phyloP scores from a whole-genome alignment of 2,113 vertebrate genomes.

The Anhinga rufa region DNA sequence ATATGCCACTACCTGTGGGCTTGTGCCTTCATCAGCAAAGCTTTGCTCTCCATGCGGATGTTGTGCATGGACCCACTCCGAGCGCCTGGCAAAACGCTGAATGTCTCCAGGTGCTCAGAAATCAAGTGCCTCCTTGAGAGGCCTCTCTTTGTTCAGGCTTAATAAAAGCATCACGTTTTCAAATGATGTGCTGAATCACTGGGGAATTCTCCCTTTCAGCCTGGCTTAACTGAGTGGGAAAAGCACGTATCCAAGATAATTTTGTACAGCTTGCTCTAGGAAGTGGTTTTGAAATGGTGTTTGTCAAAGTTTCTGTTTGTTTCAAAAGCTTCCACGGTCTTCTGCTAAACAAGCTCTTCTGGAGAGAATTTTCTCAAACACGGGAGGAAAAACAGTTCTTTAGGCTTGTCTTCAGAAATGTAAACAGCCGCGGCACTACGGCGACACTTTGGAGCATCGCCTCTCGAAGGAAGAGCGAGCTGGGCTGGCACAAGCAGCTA shows the following conservation, averaged over 20 bases:
- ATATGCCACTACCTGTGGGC: neutral
- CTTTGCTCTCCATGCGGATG: neutral
- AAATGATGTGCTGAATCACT: neutral
- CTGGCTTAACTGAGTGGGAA: neutral
- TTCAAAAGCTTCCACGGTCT: neutral
- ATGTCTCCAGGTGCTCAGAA: neutral
- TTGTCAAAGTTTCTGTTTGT: neutral
- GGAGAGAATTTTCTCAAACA: neutral
- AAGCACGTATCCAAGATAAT: neutral
- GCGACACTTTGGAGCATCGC: neutral
- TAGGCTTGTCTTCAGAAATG: neutral
- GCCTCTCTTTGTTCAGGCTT: neutral
- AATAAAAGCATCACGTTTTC: neutral
- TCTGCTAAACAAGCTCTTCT: neutral
- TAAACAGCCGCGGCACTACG: neutral
- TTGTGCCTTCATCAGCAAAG: neutral
- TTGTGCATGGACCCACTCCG: neutral
- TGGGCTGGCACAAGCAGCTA: conserved; percentile 1
- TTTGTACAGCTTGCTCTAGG: neutral
- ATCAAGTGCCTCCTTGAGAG: neutral
- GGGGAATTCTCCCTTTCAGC: neutral
- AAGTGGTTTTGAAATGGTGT: neutral
- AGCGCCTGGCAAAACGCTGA: neutral
- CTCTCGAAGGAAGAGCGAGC: neutral
- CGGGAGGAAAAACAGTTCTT: neutral